Base-by-base conservation (phyloP, 2,797 vertebrate species). In the Peromyscus nudipes region DNA sequence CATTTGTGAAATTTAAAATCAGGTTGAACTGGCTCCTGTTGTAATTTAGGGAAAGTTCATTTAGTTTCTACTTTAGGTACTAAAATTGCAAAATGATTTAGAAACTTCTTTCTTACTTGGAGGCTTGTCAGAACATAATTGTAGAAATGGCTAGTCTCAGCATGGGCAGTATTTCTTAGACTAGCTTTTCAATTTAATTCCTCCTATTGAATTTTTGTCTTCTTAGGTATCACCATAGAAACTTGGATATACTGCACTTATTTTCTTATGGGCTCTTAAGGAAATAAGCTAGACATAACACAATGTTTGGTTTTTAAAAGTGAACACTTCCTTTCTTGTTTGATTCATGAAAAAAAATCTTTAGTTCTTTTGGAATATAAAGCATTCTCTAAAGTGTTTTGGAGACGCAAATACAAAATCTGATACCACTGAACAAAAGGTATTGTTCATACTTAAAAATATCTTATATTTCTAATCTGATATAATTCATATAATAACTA, bases 181-280 rank as follows among this genome's bases (percentile, higher is more conserved):
- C 12, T 40, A 40, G 69, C 4, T 73, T 86, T 86, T 64, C 76
- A 79, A 43, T 65, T 83, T 86, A 77, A 64, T 60, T 94, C 34
- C 88, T 34, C 16, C 37, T 92, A 69, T 67, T 69, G 40, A 76
- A 69, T 40, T 86, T 64, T 81, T 88, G 11, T 23, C 16, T 89
- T 95, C 49, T 89, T n/a, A 49, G 21, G 6, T 69, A 57, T 60
- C 31, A 62, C 25, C 60, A 57, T 7, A 46, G 65, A 81, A 89
- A 60, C 57, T 31, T 73, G n/a, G 40, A 37, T 16, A 9, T 25
- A 71, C 13, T 64, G 62, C 16, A 87, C 8, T 65, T n/a, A 52
- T 85, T 96, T 96, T 84, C 29, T 71, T 92, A 71, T 92, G 31
- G 37, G n/a, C 77, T 4, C 91, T 89, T 94, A 43, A 83, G 81